Percentiles rank a stretch among this genome's conserved stretches.
Evolutionary conservation across 2,888 invertebrate species (phyloP).

Genomic region (Rhorus exstirpatorius): DNA sequence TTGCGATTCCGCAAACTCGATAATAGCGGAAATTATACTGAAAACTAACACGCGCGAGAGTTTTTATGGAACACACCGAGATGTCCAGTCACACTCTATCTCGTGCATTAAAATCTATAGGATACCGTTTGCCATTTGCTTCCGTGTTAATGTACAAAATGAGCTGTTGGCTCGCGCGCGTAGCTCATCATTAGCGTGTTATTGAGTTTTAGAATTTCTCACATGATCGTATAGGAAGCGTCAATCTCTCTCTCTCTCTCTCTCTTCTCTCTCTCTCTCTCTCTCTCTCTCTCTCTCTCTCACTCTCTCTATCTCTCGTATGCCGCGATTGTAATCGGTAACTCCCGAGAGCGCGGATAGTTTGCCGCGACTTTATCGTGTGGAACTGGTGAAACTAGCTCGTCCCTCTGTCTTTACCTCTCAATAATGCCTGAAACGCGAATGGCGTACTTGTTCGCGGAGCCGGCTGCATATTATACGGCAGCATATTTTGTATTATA

Average conservation of each 20-base stretch:
- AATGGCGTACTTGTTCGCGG: conserved; percentile 28
- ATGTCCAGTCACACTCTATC: conserved; percentile 30
- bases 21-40: background rate
- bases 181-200: conserved; percentile 13
- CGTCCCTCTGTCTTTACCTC: conserved; percentile 8
- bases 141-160: conserved; percentile 22
- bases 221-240: conserved; percentile 20
- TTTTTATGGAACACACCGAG: conserved; percentile 10
- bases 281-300: background rate
- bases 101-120: conserved; percentile 29
- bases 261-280: background rate
- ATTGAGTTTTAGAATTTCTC: conserved; percentile 31
- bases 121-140: conserved; percentile 18
- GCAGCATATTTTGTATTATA: conserved; percentile 1
- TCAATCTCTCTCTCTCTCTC: background rate
- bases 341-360: conserved; percentile 55
- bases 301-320: background rate
- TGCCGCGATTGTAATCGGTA: conserved; percentile 38
- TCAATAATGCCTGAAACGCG: conserved; percentile 26
- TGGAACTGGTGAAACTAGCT: conserved; percentile 50
- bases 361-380: conserved; percentile 45
- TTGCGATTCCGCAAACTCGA: background rate
- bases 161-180: background rate
- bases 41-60: background rate
- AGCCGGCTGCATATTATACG: background rate